Evolutionary conservation across 2,113 vertebrate genomes (phyloP).

Genomic region (Apteryx owenii): DNA sequence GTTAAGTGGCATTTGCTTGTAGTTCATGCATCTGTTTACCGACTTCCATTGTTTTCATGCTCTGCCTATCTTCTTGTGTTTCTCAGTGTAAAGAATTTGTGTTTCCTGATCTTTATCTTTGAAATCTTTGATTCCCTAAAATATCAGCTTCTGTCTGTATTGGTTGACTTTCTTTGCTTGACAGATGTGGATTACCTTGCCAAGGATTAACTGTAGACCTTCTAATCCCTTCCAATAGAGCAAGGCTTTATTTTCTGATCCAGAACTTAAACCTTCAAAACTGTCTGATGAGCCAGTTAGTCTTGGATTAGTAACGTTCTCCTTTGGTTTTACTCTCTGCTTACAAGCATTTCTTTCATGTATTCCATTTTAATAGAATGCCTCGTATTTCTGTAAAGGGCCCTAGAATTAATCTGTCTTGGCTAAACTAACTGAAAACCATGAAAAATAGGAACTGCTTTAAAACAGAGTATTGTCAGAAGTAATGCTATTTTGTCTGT

Average conservation of each 20-base stretch:
- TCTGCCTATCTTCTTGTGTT: background rate
- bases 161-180: background rate
- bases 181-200: background rate
- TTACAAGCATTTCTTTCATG: background rate
- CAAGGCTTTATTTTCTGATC: background rate
- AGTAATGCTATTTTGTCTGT: background rate
- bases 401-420: background rate
- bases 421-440: background rate
- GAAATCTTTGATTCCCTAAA: background rate
- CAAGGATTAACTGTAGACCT: background rate
- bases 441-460: background rate
- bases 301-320: background rate
- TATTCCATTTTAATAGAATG: background rate
- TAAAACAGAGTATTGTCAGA: background rate
- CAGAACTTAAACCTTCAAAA: background rate
- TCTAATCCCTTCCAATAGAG: background rate
- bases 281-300: background rate
- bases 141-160: background rate
- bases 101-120: background rate
- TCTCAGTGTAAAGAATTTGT: background rate
- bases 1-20: background rate
- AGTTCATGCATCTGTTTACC: background rate
- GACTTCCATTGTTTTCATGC: background rate
- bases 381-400: conserved; percentile 12
- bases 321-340: background rate